Base-by-base conservation (phyloP, 2,113 vertebrate species). In the Centrocercus urophasianus region DNA sequence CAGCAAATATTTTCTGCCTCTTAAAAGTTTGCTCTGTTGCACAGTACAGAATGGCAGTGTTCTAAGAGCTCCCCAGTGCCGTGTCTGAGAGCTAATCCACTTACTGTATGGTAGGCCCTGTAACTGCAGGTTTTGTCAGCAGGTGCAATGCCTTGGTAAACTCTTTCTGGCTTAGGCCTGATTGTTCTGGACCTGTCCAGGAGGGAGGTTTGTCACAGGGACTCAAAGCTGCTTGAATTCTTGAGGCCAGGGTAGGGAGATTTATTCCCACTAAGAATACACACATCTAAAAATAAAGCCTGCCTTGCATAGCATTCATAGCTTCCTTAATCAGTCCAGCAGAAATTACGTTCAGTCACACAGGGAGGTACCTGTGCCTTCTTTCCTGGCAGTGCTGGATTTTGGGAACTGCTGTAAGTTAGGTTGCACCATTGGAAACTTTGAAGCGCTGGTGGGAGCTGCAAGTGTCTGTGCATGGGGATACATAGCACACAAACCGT, bases 271-370 rank as follows among this genome's bases (percentile, higher is more conserved):
- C 72, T 56, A 67, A 74, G 72, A 77, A 34, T 83, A n/a, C 34
- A 60, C 70, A 19, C 19, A 32, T 90, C 92, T 95, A 94, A 94
- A 96, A 95, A 95, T 95, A 92, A 89, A 84, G 69, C 42, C 76
- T 77, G 69, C 76, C 90, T 86, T 84, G 59, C 93, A 81, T 95
- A 90, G 79, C 85, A 47, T 80, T 94, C 92, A 91, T 93, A 86
- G 32, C 76, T 95, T 91, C 10, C 86, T 86, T 71, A 45, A 80
- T 86, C 79, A 73, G 69, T 32, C 50, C 61, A 36, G 25, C 32
- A 47, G 65, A 81, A 86, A 71, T 45, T 80, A 90, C 88, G 89
- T 89, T 88, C 80, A 67, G 45, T 73, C 34, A 38, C 38, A 38
- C 32, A 15, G 25, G 48, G 57, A 32, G 54, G 8, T 50, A 81